Percentiles rank a stretch among this genome's conserved stretches.
phyloP scores from a whole-genome alignment of 2,888 invertebrate species.

The Buathra laborator region DNA sequence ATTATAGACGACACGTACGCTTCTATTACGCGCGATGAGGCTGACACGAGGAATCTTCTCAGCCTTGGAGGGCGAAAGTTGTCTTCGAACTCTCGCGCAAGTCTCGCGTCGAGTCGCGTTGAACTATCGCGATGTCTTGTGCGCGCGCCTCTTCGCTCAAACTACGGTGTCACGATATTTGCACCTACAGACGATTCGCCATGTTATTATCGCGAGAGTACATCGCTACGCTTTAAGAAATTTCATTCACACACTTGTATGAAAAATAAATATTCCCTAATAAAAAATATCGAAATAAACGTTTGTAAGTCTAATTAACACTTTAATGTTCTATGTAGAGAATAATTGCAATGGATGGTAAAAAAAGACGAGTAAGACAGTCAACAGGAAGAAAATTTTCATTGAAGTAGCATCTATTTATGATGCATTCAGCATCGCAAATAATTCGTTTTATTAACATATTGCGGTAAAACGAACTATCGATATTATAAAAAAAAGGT shows the following conservation, averaged over 20 bases:
- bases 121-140: conserved; percentile 33
- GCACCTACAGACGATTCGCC: conserved; percentile 70
- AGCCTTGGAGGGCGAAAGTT: conserved; percentile 84
- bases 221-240: neutral
- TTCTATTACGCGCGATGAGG: conserved; percentile 78
- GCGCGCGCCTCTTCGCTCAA: conserved; percentile 67
- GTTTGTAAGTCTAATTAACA: neutral
- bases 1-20: conserved; percentile 70
- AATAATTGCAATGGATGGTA: neutral
- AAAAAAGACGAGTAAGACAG: neutral
- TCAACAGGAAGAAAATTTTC: neutral
- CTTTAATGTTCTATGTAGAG: neutral
- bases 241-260: neutral
- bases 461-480: too few species aligned
- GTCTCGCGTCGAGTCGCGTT: conserved; percentile 38
- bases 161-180: conserved; percentile 76
- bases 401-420: neutral
- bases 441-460: neutral
- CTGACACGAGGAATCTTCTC: conserved; percentile 80
- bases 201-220: neutral
- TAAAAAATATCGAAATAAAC: neutral
- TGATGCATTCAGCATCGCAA: neutral
- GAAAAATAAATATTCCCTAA: neutral
- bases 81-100: conserved; percentile 72
- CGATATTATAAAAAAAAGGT: too few species aligned